Percentiles rank a stretch among this genome's conserved stretches.
Conservation (phyloP, 2,113 vertebrate species). For the Petrocephalus microphthalmus region DNA sequence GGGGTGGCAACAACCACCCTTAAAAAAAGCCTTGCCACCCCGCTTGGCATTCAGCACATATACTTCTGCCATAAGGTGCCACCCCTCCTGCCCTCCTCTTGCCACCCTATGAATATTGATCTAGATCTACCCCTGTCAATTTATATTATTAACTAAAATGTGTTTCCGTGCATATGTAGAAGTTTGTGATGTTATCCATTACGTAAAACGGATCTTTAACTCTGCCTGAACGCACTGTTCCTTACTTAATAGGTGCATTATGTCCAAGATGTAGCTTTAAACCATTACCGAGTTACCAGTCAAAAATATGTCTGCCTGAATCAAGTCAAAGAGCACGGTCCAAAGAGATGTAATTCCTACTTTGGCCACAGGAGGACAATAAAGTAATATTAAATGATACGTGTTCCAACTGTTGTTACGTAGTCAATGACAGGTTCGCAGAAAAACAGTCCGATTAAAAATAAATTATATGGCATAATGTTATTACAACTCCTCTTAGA, state of each 20-base stretch:
- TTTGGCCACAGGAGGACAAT: conserved; percentile 34
- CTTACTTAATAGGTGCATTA: background rate
- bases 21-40: too few relatives aligned
- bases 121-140: too few relatives aligned
- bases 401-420: background rate
- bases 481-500: background rate
- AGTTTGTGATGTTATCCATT: background rate
- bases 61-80: too few relatives aligned
- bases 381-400: background rate
- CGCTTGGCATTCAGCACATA: too few relatives aligned
- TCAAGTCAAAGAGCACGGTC: background rate
- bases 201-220: background rate
- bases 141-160: background rate
- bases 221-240: background rate
- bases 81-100: too few relatives aligned
- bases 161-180: background rate
- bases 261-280: background rate
- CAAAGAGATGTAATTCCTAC: background rate
- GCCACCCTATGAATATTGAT: too few relatives aligned
- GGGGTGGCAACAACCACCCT: too few relatives aligned
- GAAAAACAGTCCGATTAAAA: conserved; percentile 1
- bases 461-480: background rate
- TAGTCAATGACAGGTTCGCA: background rate
- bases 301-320: background rate
- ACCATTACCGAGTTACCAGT: background rate